Evolutionary conservation across 2,888 invertebrate species (phyloP), one percentile per base, ranked within the genome.

Genomic region (Heliconius cydno): DNA sequence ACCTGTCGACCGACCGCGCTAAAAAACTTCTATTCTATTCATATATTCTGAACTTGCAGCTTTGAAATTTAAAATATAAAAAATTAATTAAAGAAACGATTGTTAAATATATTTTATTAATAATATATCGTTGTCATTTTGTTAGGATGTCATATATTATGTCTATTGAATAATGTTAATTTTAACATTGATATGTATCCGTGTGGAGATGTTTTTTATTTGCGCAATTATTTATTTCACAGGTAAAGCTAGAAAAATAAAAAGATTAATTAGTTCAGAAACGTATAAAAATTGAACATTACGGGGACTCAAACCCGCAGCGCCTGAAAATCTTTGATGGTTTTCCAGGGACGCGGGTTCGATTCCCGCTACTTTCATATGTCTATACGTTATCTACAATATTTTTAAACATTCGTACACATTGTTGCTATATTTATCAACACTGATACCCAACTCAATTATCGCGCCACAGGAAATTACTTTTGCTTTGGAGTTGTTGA

Each of bases 21-120:
- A 81, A 82, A 84, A 84, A 85, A 83, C 82, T 78, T 77, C 78
- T 78, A 81, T 73, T 81, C 81, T 83, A 82, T 82, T 81, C 76
- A 81, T 72, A 77, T 76, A 73, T 72, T 68, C 77, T 28, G 19
- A 67, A 67, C 22, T 22, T 7, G 34, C 52, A 46, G 46, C 19
- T 34, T 34, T 63, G n/a, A 68, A 28, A 65, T n/a, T 3, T 72
- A 2, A 22, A 7, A 30, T 19, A 9, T 34, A 71, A 73, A 67
- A 73, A 60, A 73, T 15, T 66, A 72, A 72, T 52, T 52, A 72
- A 65, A 74, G 19, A 68, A 28, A 22, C 57, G 46, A 46, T 46
- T 22, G 19, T 75, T 65, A 66, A 65, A 75, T 72, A 52, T 75
- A 41, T 46, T 46, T 60, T 60, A n/a, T 60, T 10, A 4, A n/a